Evolutionary conservation across 2,797 vertebrate genomes (phyloP).

Genomic region (Onychomys leucogaster): DNA sequence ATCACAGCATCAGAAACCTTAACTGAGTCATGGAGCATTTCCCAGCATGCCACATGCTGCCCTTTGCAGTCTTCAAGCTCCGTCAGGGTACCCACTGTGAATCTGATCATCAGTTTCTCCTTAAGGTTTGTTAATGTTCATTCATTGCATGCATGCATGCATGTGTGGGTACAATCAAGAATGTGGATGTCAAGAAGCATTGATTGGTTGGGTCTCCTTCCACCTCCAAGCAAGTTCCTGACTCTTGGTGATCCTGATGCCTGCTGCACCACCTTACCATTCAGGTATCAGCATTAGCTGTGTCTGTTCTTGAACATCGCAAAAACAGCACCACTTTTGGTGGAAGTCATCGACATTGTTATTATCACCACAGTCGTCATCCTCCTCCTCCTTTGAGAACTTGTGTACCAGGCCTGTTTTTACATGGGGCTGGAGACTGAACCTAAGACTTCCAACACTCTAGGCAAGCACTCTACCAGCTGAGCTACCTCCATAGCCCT

Average conservation of each 20-base stretch:
- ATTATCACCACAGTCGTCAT: rapidly evolving
- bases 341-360: not conserved
- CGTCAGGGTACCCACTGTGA: too few species aligned
- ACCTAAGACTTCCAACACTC: not conserved
- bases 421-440: not conserved
- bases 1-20: not conserved
- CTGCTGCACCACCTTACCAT: not conserved
- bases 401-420: not conserved
- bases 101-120: not conserved
- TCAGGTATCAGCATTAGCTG: not conserved
- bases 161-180: not conserved
- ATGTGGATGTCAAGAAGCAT: not conserved
- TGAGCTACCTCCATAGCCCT: not conserved
- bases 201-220: not conserved
- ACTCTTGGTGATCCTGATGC: not conserved
- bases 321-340: not conserved
- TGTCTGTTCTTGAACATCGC: not conserved
- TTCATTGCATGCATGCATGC: too few species aligned
- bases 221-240: not conserved
- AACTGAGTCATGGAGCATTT: not conserved
- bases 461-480: not conserved
- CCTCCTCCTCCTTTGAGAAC: slow-evolving; percentile 13
- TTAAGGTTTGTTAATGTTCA: too few species aligned
- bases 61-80: not conserved
- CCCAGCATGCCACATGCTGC: not conserved